These are phyloP conservation scores for Agelas oroides DNA, from an alignment of 37 sponge, comb jelly and placozoan genomes.

Conservation along the genomic window DNA sequence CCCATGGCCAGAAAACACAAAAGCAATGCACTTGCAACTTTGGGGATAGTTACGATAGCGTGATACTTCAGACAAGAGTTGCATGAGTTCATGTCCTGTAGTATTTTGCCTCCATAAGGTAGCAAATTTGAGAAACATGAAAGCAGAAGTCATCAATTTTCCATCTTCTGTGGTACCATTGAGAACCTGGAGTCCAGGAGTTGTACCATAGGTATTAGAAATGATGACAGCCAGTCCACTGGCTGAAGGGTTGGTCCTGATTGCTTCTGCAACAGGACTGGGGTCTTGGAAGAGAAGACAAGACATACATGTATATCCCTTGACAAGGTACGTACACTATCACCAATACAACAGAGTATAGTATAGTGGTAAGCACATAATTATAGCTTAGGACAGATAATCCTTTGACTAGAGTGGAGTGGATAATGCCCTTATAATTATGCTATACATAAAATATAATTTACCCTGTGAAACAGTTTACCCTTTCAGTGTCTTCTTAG, in stretches of 20 bases:
- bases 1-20: slow-evolving; percentile 51
- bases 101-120: not conserved
- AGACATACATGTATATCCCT: too few species aligned
- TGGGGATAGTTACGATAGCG: not conserved
- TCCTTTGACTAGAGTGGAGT: too few species aligned
- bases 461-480: too few species aligned
- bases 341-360: too few species aligned
- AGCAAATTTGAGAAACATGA: not conserved
- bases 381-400: too few species aligned
- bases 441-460: too few species aligned
- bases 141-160: not conserved
- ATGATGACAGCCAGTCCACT: slow-evolving; percentile 46
- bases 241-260: too few species aligned
- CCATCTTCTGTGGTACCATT: slow-evolving; percentile 12
- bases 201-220: slow-evolving; percentile 37
- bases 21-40: slow-evolving; percentile 8
- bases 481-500: too few species aligned
- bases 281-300: too few species aligned
- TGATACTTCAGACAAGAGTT: not conserved
- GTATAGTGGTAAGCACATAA: too few species aligned
- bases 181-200: not conserved
- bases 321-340: too few species aligned
- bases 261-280: not conserved
- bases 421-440: too few species aligned
- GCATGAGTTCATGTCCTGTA: not conserved